These are phyloP conservation scores for Xylota sylvarum DNA, from an alignment of 2,888 invertebrate genomes.

Conservation along the genomic window DNA sequence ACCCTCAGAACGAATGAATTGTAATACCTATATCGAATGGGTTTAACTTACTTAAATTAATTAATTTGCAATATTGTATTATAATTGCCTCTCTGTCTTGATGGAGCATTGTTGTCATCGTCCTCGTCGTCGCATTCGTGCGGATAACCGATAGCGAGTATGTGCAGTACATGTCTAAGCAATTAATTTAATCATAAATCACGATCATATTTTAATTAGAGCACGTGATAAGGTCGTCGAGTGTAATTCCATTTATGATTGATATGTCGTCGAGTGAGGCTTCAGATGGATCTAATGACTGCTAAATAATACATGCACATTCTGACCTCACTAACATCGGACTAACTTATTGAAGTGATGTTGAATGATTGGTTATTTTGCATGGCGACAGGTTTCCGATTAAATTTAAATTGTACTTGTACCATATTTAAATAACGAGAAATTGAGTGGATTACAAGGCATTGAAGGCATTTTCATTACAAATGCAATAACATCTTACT, in stretches of 20 bases:
- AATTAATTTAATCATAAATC: conserved; percentile 30
- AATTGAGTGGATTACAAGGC: no score
- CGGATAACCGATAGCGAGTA: not conserved
- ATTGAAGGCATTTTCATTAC: no score
- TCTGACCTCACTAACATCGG: not conserved
- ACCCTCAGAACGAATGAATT: conserved; percentile 7
- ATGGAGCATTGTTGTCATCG: not conserved
- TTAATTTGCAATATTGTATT: conserved; percentile 35
- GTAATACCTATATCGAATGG: conserved; percentile 19
- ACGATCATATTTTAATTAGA: conserved; percentile 26
- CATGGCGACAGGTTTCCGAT: not conserved
- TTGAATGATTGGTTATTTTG: not conserved
- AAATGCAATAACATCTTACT: no score
- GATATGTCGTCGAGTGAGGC: conserved; percentile 10
- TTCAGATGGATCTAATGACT: not conserved
- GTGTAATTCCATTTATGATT: conserved; percentile 14
- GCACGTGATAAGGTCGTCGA: conserved; percentile 15
- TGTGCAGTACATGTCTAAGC: not conserved
- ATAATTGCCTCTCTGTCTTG: conserved; percentile 15
- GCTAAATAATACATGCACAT: no score
- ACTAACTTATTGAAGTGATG: not conserved
- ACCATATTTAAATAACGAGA: no score
- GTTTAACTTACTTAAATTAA: conserved; percentile 47
- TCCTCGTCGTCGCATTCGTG: not conserved
- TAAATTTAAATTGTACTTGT: no score